These are phyloP conservation scores for Tetramorium alpestre DNA, from an alignment of 1,140 invertebrate genomes.

Conservation along the genomic window DNA sequence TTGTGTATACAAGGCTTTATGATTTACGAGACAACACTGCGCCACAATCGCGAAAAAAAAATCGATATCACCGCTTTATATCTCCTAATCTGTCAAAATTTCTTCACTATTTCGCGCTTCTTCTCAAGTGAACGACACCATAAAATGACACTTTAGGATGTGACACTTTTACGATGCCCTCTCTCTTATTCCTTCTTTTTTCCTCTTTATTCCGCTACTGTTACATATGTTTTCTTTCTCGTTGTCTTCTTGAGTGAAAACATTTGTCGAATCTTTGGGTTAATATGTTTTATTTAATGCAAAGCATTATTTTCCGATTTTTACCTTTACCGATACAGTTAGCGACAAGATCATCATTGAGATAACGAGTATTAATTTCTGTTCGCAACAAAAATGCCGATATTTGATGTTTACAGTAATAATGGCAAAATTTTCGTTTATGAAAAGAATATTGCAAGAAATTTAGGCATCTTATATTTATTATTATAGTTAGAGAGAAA, in stretches of 20 bases:
- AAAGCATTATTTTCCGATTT: not conserved
- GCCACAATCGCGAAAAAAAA: not conserved
- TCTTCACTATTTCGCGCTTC: not conserved
- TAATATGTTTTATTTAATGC: not conserved
- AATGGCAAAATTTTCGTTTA: not conserved
- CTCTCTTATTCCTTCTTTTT: too few relatives aligned
- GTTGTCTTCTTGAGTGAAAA: conserved; percentile 33
- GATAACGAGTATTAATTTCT: not conserved
- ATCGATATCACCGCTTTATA: not conserved
- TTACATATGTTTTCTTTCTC: not conserved
- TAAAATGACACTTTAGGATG: conserved; percentile 49
- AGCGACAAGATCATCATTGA: not conserved
- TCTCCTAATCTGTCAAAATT: not conserved
- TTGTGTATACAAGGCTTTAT: not conserved
- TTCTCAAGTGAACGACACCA: not conserved
- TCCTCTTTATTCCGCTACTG: not conserved
- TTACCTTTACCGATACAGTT: not conserved
- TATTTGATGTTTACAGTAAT: not conserved
- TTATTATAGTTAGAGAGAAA: not conserved
- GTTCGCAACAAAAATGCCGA: not conserved
- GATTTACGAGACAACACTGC: conserved; percentile 47
- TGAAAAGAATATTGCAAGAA: not conserved
- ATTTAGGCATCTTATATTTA: not conserved
- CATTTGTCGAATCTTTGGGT: conserved; percentile 48
- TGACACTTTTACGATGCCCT: conserved; percentile 39